Base-by-base conservation (phyloP, 2,888 invertebrate species). In the Bugula neritina region DNA sequence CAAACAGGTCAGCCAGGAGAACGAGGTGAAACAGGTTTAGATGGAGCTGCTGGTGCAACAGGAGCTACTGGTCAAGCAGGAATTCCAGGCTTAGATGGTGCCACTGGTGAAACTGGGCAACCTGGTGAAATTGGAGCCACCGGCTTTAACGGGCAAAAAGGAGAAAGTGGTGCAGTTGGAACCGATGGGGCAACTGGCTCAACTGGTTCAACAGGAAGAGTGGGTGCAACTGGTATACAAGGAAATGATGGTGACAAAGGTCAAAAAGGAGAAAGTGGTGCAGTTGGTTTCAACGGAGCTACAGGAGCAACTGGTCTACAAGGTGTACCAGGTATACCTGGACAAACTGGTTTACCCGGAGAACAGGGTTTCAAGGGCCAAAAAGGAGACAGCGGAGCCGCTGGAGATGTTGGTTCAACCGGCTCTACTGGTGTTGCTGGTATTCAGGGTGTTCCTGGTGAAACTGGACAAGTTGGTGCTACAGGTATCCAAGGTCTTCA, bases 381-480 rank as follows among this genome's bases (percentile, higher is more conserved):
- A 1, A 54, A 21, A 35, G 71, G 69, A 55, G 57, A 55, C 2
- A 13, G n/a, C 34, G 72, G 57, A 29, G 21, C 54, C 31, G 63
- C 27, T 57, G 73, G 73, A 10, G 13, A 21, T n/a, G 27, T n/a
- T 27, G 73, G 73, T 10, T 5, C 58, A 21, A 31, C 57, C 17
- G 73, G 73, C 13, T 13, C 1, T n/a, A 17, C 55, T 29, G 73
- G 73, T n/a, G 29, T 17, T 27, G 55, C 71, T 34, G 72, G 72
- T 13, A 27, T 29, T 10, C 55, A 43, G 17, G 72, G 74, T 10
- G 34, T 55, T 21, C n/a, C 54, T 1, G 72, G 71, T n/a, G 34
- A 69, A 63, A 21, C 55, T 35, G 75, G 75, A n/a, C n/a, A 3
- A 1, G 35, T 57, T 23, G 75, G 75, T 31, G 23, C 25, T 69